Evolutionary conservation across 92 coral and sea anemone genomes (phyloP).

Genomic region (Virgularia gustaviana): DNA sequence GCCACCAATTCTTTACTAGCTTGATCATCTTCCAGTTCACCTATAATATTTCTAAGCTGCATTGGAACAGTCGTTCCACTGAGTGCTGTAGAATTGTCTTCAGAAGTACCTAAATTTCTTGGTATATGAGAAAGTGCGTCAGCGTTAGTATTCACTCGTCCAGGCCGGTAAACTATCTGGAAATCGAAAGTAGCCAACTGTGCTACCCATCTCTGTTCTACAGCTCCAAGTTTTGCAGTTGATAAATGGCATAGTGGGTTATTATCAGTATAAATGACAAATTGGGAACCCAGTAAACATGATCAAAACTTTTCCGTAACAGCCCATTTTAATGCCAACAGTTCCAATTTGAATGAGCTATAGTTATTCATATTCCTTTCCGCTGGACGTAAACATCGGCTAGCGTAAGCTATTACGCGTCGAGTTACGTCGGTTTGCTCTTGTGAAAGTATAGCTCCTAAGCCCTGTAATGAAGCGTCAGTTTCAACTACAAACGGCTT

Average conservation of each 20-base stretch:
- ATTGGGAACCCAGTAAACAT: slow-evolving; percentile 50
- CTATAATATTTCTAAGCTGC: neutral
- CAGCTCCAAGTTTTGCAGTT: slow-evolving; percentile 52
- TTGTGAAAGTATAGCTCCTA: slow-evolving; percentile 52
- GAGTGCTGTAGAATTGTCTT: neutral
- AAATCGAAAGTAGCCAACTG: slow-evolving; percentile 53
- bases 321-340: too few species aligned
- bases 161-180: slow-evolving; percentile 48
- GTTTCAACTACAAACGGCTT: too few species aligned
- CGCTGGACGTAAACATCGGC: slow-evolving; percentile 47
- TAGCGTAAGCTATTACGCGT: slow-evolving; percentile 52
- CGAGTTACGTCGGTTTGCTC: slow-evolving; percentile 36
- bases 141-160: slow-evolving; percentile 39
- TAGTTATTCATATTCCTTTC: slow-evolving; percentile 52
- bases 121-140: slow-evolving; percentile 46
- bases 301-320: slow-evolving; percentile 53
- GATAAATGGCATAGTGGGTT: slow-evolving; percentile 45
- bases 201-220: slow-evolving; percentile 59
- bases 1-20: slow-evolving; percentile 13
- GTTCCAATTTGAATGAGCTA: slow-evolving; percentile 57
- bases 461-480: too few species aligned
- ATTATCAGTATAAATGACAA: slow-evolving; percentile 53
- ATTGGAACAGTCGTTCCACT: slow-evolving; percentile 6
- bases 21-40: neutral
- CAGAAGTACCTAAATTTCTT: neutral